Percentiles rank a stretch among this genome's conserved stretches.
Evolutionary conservation across 2,113 vertebrate genomes (phyloP).

Genomic region (Anthoscopus minutus): DNA sequence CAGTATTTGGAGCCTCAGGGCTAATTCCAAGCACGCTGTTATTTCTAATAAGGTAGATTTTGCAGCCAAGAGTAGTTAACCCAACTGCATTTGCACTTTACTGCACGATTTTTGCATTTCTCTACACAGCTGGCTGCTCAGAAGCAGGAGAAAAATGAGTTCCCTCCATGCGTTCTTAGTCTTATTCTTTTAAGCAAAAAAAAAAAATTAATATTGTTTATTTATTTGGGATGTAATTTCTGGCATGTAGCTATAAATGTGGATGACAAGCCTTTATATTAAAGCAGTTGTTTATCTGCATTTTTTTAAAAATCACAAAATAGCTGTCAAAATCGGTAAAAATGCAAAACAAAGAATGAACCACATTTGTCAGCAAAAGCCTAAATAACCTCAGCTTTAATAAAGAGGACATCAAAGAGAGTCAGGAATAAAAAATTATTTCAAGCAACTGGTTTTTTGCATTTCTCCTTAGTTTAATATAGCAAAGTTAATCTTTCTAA

Average conservation of each 20-base stretch:
- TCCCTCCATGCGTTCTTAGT: background rate
- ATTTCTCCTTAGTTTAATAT: constrained; percentile 10
- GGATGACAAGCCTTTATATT: background rate
- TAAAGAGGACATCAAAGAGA: constrained; percentile 1
- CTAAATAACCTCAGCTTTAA: constrained; percentile 20
- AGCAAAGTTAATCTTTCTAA: constrained; percentile 47
- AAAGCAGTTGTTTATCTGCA: background rate
- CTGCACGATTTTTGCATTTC: background rate
- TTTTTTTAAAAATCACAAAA: constrained; percentile 43
- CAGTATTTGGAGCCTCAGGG: background rate
- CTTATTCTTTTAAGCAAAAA: background rate
- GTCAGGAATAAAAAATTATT: background rate
- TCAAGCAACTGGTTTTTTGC: background rate
- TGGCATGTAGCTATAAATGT: background rate
- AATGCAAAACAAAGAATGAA: background rate
- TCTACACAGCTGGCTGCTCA: background rate
- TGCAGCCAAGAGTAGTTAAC: background rate
- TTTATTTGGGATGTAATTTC: constrained; percentile 10
- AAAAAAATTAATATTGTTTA: background rate
- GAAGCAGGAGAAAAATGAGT: background rate
- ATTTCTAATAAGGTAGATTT: background rate
- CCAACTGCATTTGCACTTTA: background rate
- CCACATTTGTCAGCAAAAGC: constrained; percentile 22
- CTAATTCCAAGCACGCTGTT: background rate
- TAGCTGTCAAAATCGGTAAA: constrained; percentile 52